Percentiles rank a stretch among this genome's conserved stretches.
These are phyloP conservation scores for Melipona quadrifasciata DNA, from an alignment of 1,140 invertebrate genomes.

Conservation along the genomic window DNA sequence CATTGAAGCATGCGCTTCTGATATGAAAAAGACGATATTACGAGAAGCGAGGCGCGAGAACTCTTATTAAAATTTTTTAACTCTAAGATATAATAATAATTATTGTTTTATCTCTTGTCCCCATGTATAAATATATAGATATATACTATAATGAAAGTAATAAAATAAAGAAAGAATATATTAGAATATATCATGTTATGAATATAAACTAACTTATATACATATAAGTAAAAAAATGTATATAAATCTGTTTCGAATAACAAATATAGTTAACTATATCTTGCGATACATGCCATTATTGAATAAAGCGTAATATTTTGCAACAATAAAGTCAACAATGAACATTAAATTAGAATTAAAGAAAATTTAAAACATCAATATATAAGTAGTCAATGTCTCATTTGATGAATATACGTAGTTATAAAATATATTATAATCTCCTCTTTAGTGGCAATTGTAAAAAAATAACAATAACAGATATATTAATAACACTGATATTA, in stretches of 20 bases:
- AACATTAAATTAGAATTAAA: not conserved
- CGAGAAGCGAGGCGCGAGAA: not conserved
- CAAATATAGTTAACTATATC: not conserved
- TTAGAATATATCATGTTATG: slow-evolving; percentile 33
- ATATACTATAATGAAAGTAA: slow-evolving; percentile 47
- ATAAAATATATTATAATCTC: not conserved
- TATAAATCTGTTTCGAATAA: slow-evolving; percentile 3
- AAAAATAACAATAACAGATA: slow-evolving; percentile 18
- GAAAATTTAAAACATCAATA: slow-evolving; percentile 3
- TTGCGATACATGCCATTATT: not conserved
- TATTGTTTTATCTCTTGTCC: not conserved
- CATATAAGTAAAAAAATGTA: slow-evolving; percentile 30
- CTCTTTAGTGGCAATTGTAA: slow-evolving; percentile 9
- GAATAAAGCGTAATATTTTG: slow-evolving; percentile 6
- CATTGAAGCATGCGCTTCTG: slow-evolving; percentile 76
- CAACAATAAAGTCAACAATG: slow-evolving; percentile 13
- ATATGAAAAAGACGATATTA: slow-evolving; percentile 13
- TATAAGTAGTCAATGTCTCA: not conserved
- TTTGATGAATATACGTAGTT: not conserved
- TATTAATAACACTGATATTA: slow-evolving; percentile 13
- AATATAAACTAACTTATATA: slow-evolving; percentile 7
- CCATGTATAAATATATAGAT: not conserved
- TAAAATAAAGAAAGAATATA: slow-evolving; percentile 34
- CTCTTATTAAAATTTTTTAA: not conserved
- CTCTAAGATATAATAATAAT: not conserved